Evolutionary conservation across 1,140 invertebrate genomes (phyloP).

Genomic region (Drosophila ogumai): DNA sequence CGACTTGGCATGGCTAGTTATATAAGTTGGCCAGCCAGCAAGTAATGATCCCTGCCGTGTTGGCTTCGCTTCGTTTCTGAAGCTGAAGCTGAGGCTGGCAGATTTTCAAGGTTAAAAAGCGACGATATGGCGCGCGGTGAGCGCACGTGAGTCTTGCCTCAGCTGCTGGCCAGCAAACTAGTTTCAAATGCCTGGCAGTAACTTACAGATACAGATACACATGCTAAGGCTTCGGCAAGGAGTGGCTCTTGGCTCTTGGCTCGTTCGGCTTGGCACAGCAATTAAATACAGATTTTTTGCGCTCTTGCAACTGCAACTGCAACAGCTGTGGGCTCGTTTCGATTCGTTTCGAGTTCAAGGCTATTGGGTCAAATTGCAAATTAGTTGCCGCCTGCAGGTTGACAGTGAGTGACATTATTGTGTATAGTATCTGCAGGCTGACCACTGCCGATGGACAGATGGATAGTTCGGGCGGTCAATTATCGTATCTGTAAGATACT

Average conservation of each 20-base stretch:
- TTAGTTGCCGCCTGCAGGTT: constrained; percentile 80
- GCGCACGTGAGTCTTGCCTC: constrained; percentile 70
- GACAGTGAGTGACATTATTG: constrained; percentile 78
- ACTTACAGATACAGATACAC: constrained; percentile 76
- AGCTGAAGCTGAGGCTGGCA: constrained; percentile 35
- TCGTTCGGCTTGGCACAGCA: constrained; percentile 42
- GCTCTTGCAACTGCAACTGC: constrained; percentile 49
- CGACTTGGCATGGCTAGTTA: constrained; percentile 56
- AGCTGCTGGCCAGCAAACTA: constrained; percentile 66
- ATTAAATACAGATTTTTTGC: constrained; percentile 71
- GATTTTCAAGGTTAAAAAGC: constrained; percentile 75
- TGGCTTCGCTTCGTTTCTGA: constrained; percentile 45
- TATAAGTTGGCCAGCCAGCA: constrained; percentile 67
- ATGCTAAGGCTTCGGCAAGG: constrained; percentile 57
- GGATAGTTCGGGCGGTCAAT: constrained; percentile 32
- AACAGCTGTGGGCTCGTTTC: constrained; percentile 55
- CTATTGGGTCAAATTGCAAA: constrained; percentile 78
- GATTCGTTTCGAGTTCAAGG: constrained; percentile 74
- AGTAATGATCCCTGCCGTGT: constrained; percentile 71
- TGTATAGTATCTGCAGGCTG: constrained; percentile 41
- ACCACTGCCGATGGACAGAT: constrained; percentile 33
- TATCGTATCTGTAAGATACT: constrained; percentile 35
- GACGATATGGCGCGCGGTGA: constrained; percentile 54
- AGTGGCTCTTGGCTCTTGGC: constrained; percentile 40
- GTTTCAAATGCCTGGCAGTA: constrained; percentile 80